A percentile compares a stretch with the other conserved stretches of the same genome.
Conservation (phyloP, 2,113 vertebrate species). For the Thamnophis sirtalis region DNA sequence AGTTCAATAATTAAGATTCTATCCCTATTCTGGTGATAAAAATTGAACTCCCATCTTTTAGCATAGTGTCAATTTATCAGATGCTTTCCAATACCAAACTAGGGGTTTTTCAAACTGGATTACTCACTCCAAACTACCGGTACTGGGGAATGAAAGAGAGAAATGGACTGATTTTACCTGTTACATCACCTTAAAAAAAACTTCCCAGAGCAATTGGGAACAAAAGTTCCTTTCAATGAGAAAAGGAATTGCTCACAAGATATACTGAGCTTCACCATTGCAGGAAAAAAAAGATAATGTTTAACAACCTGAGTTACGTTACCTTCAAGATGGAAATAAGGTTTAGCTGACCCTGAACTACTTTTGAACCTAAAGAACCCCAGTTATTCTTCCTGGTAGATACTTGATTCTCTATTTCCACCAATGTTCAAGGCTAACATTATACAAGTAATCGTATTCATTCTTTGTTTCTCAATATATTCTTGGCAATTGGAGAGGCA, state of each 20-base stretch:
- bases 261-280: not conserved
- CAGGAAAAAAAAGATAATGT: not conserved
- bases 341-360: not conserved
- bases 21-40: not conserved
- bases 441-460: not conserved
- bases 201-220: not conserved
- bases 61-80: not conserved
- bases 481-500: not conserved
- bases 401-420: not conserved
- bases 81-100: not conserved
- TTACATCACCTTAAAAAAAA: not conserved
- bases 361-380: not conserved
- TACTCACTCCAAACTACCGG: not conserved
- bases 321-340: not conserved
- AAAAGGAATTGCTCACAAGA: not conserved
- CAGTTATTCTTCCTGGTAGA: not conserved
- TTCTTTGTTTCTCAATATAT: not conserved
- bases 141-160: not conserved
- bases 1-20: not conserved
- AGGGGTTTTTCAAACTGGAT: not conserved
- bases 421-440: not conserved
- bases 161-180: not conserved
- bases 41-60: not conserved
- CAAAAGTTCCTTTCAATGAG: not conserved
- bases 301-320: not conserved